phyloP scores from a whole-genome alignment of 1,140 invertebrate species.

The Drosophila sp. region DNA sequence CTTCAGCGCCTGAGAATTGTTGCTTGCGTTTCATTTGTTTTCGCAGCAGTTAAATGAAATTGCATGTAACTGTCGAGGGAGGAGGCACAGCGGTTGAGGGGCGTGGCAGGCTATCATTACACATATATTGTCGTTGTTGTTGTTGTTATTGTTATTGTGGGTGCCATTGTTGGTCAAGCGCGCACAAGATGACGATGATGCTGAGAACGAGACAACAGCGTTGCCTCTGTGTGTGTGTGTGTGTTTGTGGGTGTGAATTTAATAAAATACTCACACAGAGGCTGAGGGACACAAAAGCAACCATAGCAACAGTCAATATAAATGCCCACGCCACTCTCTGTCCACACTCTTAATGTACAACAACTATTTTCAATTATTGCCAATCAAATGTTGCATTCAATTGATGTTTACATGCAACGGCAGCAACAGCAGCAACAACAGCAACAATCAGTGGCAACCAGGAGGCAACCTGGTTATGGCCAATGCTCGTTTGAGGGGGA shows the following conservation, averaged over 20 bases:
- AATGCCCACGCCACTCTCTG: constrained; percentile 3
- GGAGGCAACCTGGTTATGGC: constrained; percentile 61
- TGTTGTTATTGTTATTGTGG: constrained; percentile 53
- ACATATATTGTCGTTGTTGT: constrained; percentile 73
- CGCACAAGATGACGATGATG: constrained; percentile 61
- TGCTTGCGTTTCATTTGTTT: constrained; percentile 73
- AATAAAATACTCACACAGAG: constrained; percentile 64
- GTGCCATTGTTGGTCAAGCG: constrained; percentile 57
- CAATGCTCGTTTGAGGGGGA: constrained; percentile 45
- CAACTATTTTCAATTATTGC: constrained; percentile 84
- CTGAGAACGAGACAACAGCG: constrained; percentile 41
- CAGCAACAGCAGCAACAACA: constrained; percentile 34
- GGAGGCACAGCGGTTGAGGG: neutral
- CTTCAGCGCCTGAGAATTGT: constrained; percentile 28
- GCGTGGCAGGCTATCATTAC: constrained; percentile 68
- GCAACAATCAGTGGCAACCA: neutral
- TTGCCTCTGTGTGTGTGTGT: constrained; percentile 37
- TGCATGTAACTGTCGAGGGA: constrained; percentile 53
- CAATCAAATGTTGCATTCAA: constrained; percentile 84
- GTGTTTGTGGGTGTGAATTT: constrained; percentile 75
- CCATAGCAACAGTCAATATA: constrained; percentile 71
- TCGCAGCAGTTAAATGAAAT: constrained; percentile 81
- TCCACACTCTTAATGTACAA: constrained; percentile 69
- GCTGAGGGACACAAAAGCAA: constrained; percentile 53
- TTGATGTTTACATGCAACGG: constrained; percentile 77